Conservation (phyloP, 2,113 vertebrate species). For the Marmota flaviventris region DNA sequence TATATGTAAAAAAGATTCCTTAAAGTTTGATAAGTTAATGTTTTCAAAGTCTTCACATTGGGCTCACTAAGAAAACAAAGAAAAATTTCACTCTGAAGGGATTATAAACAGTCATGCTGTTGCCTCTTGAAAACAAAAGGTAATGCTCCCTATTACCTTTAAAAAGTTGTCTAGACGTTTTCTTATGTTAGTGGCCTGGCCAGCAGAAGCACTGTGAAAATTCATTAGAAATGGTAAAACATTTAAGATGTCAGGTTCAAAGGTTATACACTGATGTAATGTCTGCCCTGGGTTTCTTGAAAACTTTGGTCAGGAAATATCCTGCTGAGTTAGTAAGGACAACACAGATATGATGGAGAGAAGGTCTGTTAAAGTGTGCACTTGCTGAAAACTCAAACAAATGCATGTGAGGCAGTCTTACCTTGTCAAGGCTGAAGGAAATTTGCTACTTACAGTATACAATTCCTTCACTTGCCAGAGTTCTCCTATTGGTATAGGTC, state of each 20-base stretch:
- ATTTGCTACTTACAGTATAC: not conserved
- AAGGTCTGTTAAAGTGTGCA: not conserved
- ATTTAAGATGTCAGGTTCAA: constrained; percentile 11
- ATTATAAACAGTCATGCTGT: constrained; percentile 45
- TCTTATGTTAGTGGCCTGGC: not conserved
- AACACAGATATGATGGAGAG: not conserved
- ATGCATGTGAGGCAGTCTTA: not conserved
- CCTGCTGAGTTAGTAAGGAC: constrained; percentile 48
- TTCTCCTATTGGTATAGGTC: not conserved
- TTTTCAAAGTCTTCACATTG: not conserved
- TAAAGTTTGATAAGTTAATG: not conserved
- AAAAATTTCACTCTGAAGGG: constrained; percentile 42
- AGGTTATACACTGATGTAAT: not conserved
- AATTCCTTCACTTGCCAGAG: not conserved
- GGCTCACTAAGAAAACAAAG: not conserved
- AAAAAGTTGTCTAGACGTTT: not conserved
- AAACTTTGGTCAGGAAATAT: constrained; percentile 62
- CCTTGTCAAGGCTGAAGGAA: not conserved
- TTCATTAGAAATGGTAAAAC: constrained; percentile 9
- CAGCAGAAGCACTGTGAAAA: not conserved
- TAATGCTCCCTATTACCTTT: not conserved
- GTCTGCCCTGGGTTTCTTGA: constrained; percentile 45
- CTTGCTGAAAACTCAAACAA: not conserved
- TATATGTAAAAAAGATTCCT: not conserved
- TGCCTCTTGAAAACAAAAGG: constrained; percentile 60